A percentile compares a stretch with the other conserved stretches of the same genome.
These are phyloP conservation scores for Microplitis deprimator DNA, from an alignment of 2,888 invertebrate species.

Conservation along the genomic window DNA sequence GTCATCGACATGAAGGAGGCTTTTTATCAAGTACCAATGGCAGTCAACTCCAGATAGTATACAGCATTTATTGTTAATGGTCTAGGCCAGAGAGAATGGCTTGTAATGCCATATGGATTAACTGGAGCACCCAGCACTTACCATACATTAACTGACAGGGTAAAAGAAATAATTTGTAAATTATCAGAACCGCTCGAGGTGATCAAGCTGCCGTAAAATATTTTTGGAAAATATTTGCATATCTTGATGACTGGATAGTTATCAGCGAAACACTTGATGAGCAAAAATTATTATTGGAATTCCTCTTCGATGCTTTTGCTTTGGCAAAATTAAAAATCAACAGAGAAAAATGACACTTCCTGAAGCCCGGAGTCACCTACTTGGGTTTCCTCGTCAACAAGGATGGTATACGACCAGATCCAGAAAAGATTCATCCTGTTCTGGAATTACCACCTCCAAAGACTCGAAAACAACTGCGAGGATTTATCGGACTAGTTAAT, in stretches of 20 bases:
- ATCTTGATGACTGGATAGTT: slow-evolving; percentile 30
- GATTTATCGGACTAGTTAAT: too few relatives aligned
- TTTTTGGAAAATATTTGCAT: slow-evolving; percentile 20
- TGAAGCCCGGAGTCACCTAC: slow-evolving; percentile 33
- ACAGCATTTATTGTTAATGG: slow-evolving; percentile 32
- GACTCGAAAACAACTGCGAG: too few relatives aligned
- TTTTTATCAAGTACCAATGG: slow-evolving; percentile 38
- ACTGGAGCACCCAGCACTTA: slow-evolving; percentile 38
- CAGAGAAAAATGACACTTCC: slow-evolving; percentile 28
- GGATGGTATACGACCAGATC: slow-evolving; percentile 34
- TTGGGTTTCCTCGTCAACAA: slow-evolving; percentile 36
- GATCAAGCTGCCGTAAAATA: neutral
- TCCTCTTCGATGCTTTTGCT: slow-evolving; percentile 24
- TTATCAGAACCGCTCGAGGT: slow-evolving; percentile 1
- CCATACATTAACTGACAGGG: slow-evolving; percentile 22
- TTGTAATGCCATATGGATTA: slow-evolving; percentile 27
- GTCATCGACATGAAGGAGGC: slow-evolving; percentile 39
- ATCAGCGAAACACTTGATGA: slow-evolving; percentile 20
- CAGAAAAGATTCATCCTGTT: too few relatives aligned
- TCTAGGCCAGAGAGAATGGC: slow-evolving; percentile 12
- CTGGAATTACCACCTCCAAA: too few relatives aligned
- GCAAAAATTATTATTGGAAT: slow-evolving; percentile 7
- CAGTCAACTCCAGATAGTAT: slow-evolving; percentile 1
- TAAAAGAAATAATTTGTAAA: neutral
- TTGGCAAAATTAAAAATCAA: slow-evolving; percentile 24